Percentiles rank a stretch among this genome's conserved stretches.
Evolutionary conservation across 2,113 vertebrate genomes (phyloP).

Genomic region (Psilopsiagon aymara): DNA sequence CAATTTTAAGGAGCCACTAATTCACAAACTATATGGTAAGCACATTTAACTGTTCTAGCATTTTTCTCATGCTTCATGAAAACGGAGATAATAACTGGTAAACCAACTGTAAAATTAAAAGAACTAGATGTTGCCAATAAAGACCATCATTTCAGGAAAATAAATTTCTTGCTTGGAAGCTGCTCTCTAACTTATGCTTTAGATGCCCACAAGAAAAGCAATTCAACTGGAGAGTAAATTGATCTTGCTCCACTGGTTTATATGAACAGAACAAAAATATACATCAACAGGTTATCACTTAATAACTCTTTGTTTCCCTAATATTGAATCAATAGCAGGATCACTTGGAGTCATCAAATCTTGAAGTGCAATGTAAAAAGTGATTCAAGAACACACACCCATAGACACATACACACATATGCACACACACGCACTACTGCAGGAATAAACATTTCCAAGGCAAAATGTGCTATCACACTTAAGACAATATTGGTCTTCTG

Average conservation of each 20-base stretch:
- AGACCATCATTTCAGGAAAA: conserved; percentile 83
- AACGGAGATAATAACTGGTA: conserved; percentile 85
- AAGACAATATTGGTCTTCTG: background rate
- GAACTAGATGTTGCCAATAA: conserved; percentile 85
- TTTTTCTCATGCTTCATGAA: conserved; percentile 82
- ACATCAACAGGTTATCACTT: conserved; percentile 78
- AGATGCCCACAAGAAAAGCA: conserved; percentile 79
- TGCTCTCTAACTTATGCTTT: conserved; percentile 76
- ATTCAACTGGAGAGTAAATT: conserved; percentile 81
- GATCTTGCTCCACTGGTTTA: conserved; percentile 81
- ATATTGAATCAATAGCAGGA: conserved; percentile 77
- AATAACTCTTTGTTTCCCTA: conserved; percentile 79
- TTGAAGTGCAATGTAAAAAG: conserved; percentile 58
- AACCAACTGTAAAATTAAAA: conserved; percentile 88
- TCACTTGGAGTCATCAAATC: conserved; percentile 73
- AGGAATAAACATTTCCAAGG: conserved; percentile 5
- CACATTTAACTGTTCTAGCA: conserved; percentile 77
- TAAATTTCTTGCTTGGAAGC: conserved; percentile 83
- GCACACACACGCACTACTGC: rapidly evolving
- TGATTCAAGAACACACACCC: background rate
- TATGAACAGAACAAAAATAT: conserved; percentile 79
- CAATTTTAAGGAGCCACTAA: conserved; percentile 75
- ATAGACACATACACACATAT: rapidly evolving
- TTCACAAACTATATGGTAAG: conserved; percentile 78
- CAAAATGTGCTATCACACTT: background rate